Evolutionary conservation across 2,113 vertebrate species (phyloP), one percentile per base, ranked within the genome.

Genomic region (Rhynchomys soricoides): DNA sequence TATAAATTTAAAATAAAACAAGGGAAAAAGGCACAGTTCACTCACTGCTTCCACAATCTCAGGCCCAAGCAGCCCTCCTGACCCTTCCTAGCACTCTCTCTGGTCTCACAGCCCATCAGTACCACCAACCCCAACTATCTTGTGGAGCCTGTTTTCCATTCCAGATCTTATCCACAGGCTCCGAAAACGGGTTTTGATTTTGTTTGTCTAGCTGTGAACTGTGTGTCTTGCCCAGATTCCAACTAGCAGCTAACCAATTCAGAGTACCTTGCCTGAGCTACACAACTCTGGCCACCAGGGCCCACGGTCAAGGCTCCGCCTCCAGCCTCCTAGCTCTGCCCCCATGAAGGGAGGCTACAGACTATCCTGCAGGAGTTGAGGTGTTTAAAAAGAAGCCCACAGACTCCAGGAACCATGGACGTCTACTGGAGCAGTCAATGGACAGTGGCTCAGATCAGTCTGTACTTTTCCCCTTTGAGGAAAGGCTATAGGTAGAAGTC

Each of bases 341-440:
- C 64, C 48, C 0, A 12, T 3, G 22, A 34, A 12, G 37, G 1
- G 43, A 15, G 5, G 0, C 0, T 3, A 7, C 31, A 22, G 64
- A 34, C 21, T n/a, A 8, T 3, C 15, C 12, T 26, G 13, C 15
- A 16, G 26, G 50, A 82, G 8, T 10, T 34, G 7, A 24, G 57
- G 31, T 29, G 40, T 52, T 37, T 40, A 12, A 22, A 77, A 37
- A 55, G 16, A 85, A 34, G 15, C 11, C 75, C 15, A 62, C 70
- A 91, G 89, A 37, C 31, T 37, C 45, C 52, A 77, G 45, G 40
- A 92, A 45, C 29, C 94, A 34, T 4, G 3, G 68, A 21, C 34
- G 8, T 48, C 9, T 16, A 34, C 29, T 66, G 29, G 79, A 64
- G n/a, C 48, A 45, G 43, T 59, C 15, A 13, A 8, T 37, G 55